Evolutionary conservation across 2,888 invertebrate species (phyloP).

Genomic region (Caenorhabditis panamensis): DNA sequence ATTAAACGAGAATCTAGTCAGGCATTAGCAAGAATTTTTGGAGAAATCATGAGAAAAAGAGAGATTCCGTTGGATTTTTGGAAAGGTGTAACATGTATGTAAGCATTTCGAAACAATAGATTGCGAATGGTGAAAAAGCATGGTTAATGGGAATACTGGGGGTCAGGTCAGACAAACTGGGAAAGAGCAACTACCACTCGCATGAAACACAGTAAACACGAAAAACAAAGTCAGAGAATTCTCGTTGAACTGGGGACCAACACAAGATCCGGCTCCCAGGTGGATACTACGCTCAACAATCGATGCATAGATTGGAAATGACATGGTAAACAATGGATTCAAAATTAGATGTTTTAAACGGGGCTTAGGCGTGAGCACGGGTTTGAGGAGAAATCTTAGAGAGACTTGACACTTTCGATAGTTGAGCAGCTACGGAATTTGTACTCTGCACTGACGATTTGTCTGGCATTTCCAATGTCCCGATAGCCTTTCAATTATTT

Average conservation of each 20-base stretch:
- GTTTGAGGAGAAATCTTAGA: too few species aligned
- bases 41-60: neutral
- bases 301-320: constrained; percentile 31
- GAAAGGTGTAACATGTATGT: too few species aligned
- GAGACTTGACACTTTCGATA: too few species aligned
- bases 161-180: constrained; percentile 6
- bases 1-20: neutral
- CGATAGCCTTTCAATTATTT: too few species aligned
- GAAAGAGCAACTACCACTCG: constrained; percentile 9
- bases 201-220: neutral
- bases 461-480: too few species aligned
- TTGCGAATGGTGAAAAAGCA: neutral
- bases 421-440: too few species aligned
- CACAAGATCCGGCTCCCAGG: neutral
- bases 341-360: too few species aligned
- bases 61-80: neutral
- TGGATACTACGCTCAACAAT: constrained; percentile 1
- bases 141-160: neutral
- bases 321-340: neutral
- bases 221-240: neutral
- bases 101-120: too few species aligned
- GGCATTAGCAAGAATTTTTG: neutral
- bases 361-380: too few species aligned
- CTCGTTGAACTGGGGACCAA: neutral
- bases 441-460: too few species aligned